Evolutionary conservation across 2,888 invertebrate genomes (phyloP), one percentile per base, ranked within the genome.

Genomic region (Peribatodes rhomboidaria): DNA sequence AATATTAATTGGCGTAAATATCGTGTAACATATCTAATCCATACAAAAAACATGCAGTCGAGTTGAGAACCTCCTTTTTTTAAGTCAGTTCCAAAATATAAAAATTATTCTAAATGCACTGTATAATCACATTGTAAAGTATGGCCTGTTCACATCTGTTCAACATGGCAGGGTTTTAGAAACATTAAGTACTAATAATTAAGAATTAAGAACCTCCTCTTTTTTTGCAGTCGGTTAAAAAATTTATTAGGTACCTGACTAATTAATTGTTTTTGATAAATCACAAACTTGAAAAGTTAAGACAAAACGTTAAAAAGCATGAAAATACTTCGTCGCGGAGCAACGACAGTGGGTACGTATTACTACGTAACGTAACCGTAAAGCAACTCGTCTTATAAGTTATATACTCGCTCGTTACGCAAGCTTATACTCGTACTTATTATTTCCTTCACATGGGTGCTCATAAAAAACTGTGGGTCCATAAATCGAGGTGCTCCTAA

Each of bases 401-500:
- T 61, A 69, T 60, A 58, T 53, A 57, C 60, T 14, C 57, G 50
- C 65, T 65, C 62, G 62, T 67, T 69, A 62, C 57, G 60, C 54
- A 53, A 60, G 44, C 65, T 56, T 37, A 53, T 57, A 62, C 47
- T 49, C 16, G 10, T 31, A 49, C 57, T 61, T 66, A 62, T 60
- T 65, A 65, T 62, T 65, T 61, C 61, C 60, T 68, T 65, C 66
- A 67, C 58, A 63, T 61, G 57, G 33, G 68, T 52, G 55, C 53
- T 54, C 61, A 61, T 66, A 65, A 69, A 68, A 71, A 69, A 64
- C 65, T 54, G 56, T 56, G 42, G 57, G 59, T 60, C 41, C 42
- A 61, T 67, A 71, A 71, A 67, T 69, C 54, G 61, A 62, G 60
- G 61, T 35, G 58, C 61, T 65, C 49, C 59, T 64, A 54, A 55